Evolutionary conservation across 2,888 invertebrate species (phyloP).

Genomic region (Drosophila tanythrix): DNA sequence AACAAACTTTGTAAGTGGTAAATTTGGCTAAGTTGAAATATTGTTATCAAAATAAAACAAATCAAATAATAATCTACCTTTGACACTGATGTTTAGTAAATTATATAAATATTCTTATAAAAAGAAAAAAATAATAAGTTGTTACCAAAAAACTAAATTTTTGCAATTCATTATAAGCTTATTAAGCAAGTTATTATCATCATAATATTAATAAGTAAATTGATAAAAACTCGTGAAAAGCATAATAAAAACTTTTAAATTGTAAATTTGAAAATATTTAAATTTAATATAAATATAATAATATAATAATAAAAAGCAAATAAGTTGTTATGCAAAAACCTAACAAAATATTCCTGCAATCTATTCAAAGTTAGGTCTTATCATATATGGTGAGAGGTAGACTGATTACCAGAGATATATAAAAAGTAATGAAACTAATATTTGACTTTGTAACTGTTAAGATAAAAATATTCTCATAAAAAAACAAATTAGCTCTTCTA

Average conservation of each 20-base stretch:
- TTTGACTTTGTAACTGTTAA: neutral
- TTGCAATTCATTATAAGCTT: neutral
- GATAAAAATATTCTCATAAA: neutral
- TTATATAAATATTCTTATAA: neutral
- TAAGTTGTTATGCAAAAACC: neutral
- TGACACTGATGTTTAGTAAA: neutral
- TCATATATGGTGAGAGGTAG: neutral
- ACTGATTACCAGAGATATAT: neutral
- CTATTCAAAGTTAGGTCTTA: neutral
- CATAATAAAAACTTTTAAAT: neutral
- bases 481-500: neutral
- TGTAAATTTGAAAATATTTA: neutral
- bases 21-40: neutral
- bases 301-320: neutral
- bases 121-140: neutral
- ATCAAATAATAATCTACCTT: neutral
- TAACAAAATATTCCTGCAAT: neutral
- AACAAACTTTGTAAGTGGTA: neutral
- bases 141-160: neutral
- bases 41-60: neutral
- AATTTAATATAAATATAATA: too few relatives aligned
- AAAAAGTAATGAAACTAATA: neutral
- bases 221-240: neutral
- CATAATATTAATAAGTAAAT: neutral
- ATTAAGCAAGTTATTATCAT: neutral